These are phyloP conservation scores for Marasmarcha lunaedactyla DNA, from an alignment of 2,888 invertebrate species.

Conservation along the genomic window DNA sequence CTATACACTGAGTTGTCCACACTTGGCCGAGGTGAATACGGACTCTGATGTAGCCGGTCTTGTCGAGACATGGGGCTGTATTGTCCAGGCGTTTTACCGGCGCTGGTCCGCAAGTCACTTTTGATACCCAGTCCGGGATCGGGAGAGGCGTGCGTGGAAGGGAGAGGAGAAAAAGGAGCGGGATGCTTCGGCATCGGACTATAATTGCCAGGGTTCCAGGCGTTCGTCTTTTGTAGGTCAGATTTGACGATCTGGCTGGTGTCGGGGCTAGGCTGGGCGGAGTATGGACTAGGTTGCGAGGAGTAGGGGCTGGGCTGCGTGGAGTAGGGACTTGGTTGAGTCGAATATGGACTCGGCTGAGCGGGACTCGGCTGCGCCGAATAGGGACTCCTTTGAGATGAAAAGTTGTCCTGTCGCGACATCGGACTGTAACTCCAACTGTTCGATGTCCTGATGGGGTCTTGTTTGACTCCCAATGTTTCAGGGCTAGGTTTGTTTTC, in stretches of 20 bases:
- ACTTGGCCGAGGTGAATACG: slow-evolving; percentile 55
- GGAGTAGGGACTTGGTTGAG: slow-evolving; percentile 57
- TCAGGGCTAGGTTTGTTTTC: slow-evolving; percentile 61
- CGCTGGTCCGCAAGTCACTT: slow-evolving; percentile 36
- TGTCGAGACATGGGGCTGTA: slow-evolving; percentile 60
- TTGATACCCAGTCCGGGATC: slow-evolving; percentile 48
- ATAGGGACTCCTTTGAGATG: slow-evolving; percentile 59
- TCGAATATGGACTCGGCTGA: slow-evolving; percentile 59
- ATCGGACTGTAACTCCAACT: slow-evolving; percentile 61
- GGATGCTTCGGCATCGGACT: slow-evolving; percentile 63
- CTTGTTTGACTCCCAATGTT: slow-evolving; percentile 40
- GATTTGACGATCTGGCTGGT: slow-evolving; percentile 58
- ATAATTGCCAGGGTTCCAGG: slow-evolving; percentile 58
- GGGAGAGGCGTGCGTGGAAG: slow-evolving; percentile 55
- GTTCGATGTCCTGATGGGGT: slow-evolving; percentile 45
- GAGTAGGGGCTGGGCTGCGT: slow-evolving; percentile 59
- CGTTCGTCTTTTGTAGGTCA: slow-evolving; percentile 45
- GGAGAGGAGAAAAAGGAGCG: slow-evolving; percentile 55
- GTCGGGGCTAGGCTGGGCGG: slow-evolving; percentile 59
- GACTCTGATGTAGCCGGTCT: slow-evolving; percentile 48
- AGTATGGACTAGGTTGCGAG: slow-evolving; percentile 59
- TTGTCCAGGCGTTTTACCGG: slow-evolving; percentile 50
- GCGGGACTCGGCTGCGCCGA: slow-evolving; percentile 58
- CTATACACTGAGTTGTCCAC: slow-evolving; percentile 37
- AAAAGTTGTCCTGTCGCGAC: slow-evolving; percentile 56